These are phyloP conservation scores for Coregonus ussuriensis DNA, from an alignment of 2,797 vertebrate species.

Conservation along the genomic window DNA sequence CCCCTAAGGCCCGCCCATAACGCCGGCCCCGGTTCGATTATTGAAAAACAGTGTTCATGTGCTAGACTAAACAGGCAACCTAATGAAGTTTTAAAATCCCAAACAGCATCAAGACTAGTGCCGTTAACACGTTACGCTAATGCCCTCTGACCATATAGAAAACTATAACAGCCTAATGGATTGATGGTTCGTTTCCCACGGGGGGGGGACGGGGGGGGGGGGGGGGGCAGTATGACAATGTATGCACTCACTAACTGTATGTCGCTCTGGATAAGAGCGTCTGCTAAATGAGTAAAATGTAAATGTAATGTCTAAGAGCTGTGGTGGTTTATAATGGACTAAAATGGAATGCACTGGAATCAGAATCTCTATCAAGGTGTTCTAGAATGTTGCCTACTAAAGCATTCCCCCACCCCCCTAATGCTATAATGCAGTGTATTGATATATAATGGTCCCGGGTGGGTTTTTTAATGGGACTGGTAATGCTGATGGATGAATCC, in stretches of 20 bases:
- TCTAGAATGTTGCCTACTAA: neutral
- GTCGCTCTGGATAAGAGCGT: no score
- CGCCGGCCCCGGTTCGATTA: no score
- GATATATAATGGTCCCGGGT: constrained; percentile 41
- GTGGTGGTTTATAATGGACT: no score
- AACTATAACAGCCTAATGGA: neutral
- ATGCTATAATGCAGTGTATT: constrained; percentile 30
- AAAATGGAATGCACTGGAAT: neutral
- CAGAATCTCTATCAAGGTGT: neutral
- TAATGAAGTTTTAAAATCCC: neutral
- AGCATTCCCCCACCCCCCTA: neutral
- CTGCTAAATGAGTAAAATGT: no score
- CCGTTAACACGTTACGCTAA: neutral
- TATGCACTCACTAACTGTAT: no score
- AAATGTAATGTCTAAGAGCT: no score
- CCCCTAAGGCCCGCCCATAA: no score
- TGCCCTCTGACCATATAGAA: neutral
- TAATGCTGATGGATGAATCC: constrained; percentile 46
- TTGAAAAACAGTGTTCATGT: neutral
- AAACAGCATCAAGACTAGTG: neutral
- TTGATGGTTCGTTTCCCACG: neutral
- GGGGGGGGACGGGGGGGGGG: no score
- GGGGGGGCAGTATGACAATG: no score
- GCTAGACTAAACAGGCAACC: neutral
- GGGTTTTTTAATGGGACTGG: constrained; percentile 29